Percentiles rank a stretch among this genome's conserved stretches.
These are phyloP conservation scores for Megaleporinus macrocephalus DNA, from an alignment of 2,113 vertebrate genomes.

Conservation along the genomic window DNA sequence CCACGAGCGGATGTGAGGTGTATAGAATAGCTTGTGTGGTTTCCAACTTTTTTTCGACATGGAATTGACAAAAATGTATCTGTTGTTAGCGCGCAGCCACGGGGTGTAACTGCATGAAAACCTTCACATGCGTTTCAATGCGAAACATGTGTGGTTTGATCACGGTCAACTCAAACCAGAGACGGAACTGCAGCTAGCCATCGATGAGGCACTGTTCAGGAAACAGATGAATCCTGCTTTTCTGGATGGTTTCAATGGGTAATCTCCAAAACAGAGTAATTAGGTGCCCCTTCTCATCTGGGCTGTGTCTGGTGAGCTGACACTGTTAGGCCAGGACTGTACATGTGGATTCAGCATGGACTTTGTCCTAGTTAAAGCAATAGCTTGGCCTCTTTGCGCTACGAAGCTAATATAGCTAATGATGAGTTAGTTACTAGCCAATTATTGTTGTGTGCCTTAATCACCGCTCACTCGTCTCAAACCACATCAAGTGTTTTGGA, in stretches of 20 bases:
- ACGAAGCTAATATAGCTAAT: neutral
- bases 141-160: neutral
- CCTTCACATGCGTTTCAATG: neutral
- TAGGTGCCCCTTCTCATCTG: neutral
- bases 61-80: neutral
- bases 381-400: neutral
- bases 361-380: neutral
- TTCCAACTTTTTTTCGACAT: neutral
- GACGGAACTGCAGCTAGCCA: neutral
- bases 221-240: neutral
- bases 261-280: neutral
- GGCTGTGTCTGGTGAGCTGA: neutral
- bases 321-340: neutral
- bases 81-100: neutral
- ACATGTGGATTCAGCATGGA: neutral
- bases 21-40: neutral
- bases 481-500: no score
- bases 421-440: neutral
- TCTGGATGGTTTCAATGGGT: neutral
- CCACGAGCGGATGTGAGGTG: neutral
- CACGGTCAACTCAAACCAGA: conserved; percentile 20
- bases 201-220: neutral
- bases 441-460: neutral
- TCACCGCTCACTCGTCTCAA: no score
- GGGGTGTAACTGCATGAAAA: neutral